phyloP scores from a whole-genome alignment of 2,113 vertebrate species.

The Jacana jacana region DNA sequence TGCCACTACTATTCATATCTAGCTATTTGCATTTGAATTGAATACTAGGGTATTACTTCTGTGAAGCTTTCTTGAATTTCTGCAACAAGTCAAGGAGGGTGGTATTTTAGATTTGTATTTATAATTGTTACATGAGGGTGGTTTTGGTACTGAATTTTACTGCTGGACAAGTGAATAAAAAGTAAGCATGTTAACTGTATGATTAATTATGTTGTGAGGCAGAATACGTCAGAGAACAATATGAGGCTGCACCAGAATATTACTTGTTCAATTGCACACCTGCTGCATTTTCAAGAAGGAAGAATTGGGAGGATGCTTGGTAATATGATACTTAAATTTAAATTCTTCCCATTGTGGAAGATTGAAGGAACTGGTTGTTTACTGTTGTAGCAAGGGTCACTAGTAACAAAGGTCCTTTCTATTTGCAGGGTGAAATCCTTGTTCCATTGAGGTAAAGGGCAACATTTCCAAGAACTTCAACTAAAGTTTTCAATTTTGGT shows the following conservation, averaged over 20 bases:
- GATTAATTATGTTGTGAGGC: fast-evolving
- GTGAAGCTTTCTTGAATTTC: neutral
- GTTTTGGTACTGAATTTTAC: neutral
- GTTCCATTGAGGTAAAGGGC: neutral
- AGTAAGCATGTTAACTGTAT: fast-evolving
- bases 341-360: fast-evolving
- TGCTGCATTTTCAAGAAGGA: neutral
- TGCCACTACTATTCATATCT: neutral
- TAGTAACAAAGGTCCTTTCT: neutral
- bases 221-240: neutral
- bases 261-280: neutral
- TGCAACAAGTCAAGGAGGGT: neutral
- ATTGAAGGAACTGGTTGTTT: neutral
- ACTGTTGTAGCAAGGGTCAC: neutral
- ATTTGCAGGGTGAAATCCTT: neutral
- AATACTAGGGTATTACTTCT: neutral
- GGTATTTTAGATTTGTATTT: neutral
- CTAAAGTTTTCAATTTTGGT: neutral
- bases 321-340: neutral
- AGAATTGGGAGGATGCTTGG: neutral
- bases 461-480: neutral
- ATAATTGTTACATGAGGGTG: neutral
- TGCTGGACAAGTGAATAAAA: neutral
- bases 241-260: neutral
- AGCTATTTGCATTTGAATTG: neutral